Evolutionary conservation across 2,797 vertebrate species (phyloP), one percentile per base, ranked within the genome.

Genomic region (Chaenodraco wilsoni): DNA sequence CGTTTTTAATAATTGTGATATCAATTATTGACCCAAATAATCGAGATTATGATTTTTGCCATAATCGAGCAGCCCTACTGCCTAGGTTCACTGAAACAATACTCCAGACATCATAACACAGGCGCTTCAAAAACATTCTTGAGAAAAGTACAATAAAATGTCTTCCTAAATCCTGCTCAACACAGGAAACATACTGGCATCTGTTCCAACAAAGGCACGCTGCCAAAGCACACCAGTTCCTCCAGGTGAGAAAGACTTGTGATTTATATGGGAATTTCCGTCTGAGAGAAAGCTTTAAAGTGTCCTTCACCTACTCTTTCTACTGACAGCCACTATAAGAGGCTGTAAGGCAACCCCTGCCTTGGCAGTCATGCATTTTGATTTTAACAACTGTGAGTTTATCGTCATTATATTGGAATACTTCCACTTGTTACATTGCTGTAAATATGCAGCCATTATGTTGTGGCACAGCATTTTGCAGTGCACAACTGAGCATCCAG

Each of bases 181-280:
- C 40, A 15, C 49, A 64, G 78, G 70, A 75, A 70, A 81, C 67
- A 55, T 23, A 64, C 40, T 46, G 51, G 67, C 76, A 82, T 45
- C 50, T 40, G 65, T 69, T 83, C 78, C 59, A 63, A 79, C 21
- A 57, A 27, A 51, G 71, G 72, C 65, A 54, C 9, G 1, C 21
- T 37, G 69, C 70, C 74, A 77, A 50, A n/a, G 45, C n/a, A 16
- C 68, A 65, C 33, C 57, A 17, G 63, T 78, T 81, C 48, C 64
- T 69, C 55, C 40, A 65, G 58, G 76, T 69, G 64, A 78, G 72
- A 56, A 58, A 43, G 31, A 78, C 54, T 33, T 57, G 21, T 69
- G 69, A 81, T 84, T 87, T 81, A 79, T 79, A 59, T 67, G 65
- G 55, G 69, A 81, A 73, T 79, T 72, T 72, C 43, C 0, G 43